A percentile compares a stretch with the other conserved stretches of the same genome.
These are phyloP conservation scores for Mormyrus hasselquistii DNA, from an alignment of 2,797 vertebrate genomes.

Conservation along the genomic window DNA sequence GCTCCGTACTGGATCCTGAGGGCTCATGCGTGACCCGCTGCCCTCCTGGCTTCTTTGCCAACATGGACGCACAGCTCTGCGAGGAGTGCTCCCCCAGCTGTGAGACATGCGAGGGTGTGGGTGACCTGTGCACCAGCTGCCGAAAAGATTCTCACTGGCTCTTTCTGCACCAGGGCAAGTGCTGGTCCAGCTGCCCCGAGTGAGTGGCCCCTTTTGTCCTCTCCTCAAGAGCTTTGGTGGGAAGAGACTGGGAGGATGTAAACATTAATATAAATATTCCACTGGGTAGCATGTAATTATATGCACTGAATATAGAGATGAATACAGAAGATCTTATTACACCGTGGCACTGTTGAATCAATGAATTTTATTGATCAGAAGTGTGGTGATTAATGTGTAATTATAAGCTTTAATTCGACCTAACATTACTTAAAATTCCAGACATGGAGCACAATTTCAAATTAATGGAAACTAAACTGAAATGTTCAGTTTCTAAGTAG, in stretches of 20 bases:
- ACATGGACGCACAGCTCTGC: constrained; percentile 58
- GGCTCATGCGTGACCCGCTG: constrained; percentile 58
- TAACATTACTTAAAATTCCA: neutral
- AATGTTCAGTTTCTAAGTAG: neutral
- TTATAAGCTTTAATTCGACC: neutral
- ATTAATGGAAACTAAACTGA: neutral
- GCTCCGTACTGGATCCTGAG: constrained; percentile 63
- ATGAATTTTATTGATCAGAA: neutral
- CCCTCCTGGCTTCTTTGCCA: constrained; percentile 56
- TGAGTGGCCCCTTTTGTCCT: constrained; percentile 44
- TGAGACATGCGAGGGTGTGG: constrained; percentile 53
- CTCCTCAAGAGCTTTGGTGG: neutral
- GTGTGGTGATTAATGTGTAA: neutral
- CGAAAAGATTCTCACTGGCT: constrained; percentile 51
- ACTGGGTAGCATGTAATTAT: neutral
- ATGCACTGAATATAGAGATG: neutral
- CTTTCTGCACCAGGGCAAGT: constrained; percentile 63
- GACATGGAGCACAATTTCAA: neutral
- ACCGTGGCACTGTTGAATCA: neutral
- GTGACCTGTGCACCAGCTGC: constrained; percentile 63
- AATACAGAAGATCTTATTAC: neutral
- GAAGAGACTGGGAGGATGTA: neutral
- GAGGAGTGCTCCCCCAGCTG: constrained; percentile 69
- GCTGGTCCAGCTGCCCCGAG: constrained; percentile 72
- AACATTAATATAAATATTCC: neutral